Base-by-base conservation (phyloP, 2,797 vertebrate species). In the Otolemur crassicaudatus region DNA sequence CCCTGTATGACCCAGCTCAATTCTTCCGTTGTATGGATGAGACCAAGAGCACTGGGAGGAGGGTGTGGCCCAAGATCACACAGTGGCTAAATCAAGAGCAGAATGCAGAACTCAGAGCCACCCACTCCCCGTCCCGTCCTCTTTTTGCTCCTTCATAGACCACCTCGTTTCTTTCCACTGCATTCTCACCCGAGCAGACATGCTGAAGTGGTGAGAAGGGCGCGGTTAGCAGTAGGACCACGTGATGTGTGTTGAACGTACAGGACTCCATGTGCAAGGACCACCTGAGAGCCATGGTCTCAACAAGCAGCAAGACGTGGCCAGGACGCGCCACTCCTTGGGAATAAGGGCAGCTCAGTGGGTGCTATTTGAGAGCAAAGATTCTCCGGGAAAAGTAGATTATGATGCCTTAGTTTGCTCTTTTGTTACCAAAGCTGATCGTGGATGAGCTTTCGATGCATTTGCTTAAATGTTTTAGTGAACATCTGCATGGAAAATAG, bases 401-500 rank as follows among this genome's bases (percentile, higher is more conserved):
- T 70, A 40, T 25, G 69, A 10, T 7, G 25, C 67, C 40, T 93
- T 84, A n/a, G 53, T 84, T 77, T 69, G 17, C 29, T 75, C 46
- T 40, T 94, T 61, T 77, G 67, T 93, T 82, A 40, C 40, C 75
- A 37, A 88, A 85, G 61, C 83, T 60, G 65, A 43, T 31, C 53
- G 73, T 84, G 61, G 40, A 0, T 22, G 22, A 76, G 79, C 65
- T 93, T 65, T 75, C 20, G 22, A 6, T 9, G 34, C 34, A 22
- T 60, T 4, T 61, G 4, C 67, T 27, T 95, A 89, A 93, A 53
- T n/a, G 25, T 31, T 88, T 94, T 79, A 56, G 77, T 79, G 31
- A 75, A 83, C 63, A 75, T 87, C 69, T 94, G 34, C 69, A 17
- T 89, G 79, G 80, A 87, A 95, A 95, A 69, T 69, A 90, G 40